These are phyloP conservation scores for Hyalella azteca DNA, from an alignment of 2,888 invertebrate genomes.

Conservation along the genomic window DNA sequence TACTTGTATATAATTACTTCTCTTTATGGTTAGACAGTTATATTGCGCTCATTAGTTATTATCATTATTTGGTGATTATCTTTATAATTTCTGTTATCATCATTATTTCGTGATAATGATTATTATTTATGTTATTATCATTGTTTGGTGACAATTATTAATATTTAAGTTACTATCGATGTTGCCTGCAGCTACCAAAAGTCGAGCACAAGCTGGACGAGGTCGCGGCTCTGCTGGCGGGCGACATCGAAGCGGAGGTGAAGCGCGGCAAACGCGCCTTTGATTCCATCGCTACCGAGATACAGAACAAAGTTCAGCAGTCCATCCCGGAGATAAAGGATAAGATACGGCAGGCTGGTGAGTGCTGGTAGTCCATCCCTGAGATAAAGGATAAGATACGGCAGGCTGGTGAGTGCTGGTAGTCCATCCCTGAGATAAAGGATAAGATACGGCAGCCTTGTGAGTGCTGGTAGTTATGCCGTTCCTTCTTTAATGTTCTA, in stretches of 20 bases:
- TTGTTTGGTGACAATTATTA: too few relatives aligned
- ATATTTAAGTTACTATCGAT: too few relatives aligned
- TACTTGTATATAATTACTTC: too few relatives aligned
- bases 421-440: constrained; percentile 45
- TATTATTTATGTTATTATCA: too few relatives aligned
- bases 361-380: background rate
- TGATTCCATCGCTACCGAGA: constrained; percentile 58
- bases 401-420: constrained; percentile 49
- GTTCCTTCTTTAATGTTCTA: too few relatives aligned
- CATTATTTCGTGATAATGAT: too few relatives aligned
- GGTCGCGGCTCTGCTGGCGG: constrained; percentile 59
- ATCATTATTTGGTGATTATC: too few relatives aligned
- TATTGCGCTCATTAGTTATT: too few relatives aligned
- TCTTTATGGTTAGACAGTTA: too few relatives aligned
- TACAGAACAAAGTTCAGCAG: constrained; percentile 56
- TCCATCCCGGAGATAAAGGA: constrained; percentile 57
- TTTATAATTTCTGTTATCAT: too few relatives aligned
- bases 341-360: constrained; percentile 53
- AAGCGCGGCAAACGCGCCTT: constrained; percentile 59
- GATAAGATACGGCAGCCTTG: constrained; percentile 52
- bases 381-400: constrained; percentile 54
- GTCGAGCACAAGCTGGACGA: constrained; percentile 59
- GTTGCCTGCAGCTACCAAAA: constrained; percentile 60
- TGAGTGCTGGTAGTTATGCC: too few relatives aligned
- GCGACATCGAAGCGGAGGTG: constrained; percentile 59